phyloP scores from a whole-genome alignment of 2,113 vertebrate genomes.

The Pangasianodon gigas region DNA sequence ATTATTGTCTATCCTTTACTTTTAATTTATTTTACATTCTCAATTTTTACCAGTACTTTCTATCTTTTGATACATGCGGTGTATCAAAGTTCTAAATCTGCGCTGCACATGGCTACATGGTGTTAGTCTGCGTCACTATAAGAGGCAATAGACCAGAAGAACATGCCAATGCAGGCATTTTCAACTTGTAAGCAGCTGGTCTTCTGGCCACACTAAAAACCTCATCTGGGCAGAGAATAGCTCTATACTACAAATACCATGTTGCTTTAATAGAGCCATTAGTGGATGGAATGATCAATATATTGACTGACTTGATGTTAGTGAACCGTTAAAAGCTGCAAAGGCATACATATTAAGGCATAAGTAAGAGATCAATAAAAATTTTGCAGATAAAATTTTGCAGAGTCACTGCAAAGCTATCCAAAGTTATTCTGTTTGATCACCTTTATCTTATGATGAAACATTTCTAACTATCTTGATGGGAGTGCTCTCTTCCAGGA shows the following conservation, averaged over 20 bases:
- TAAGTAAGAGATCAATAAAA: not conserved
- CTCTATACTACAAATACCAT: not conserved
- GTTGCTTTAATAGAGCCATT: slow-evolving; percentile 29
- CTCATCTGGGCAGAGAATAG: not conserved
- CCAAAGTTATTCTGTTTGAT: not conserved
- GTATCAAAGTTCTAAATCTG: not conserved
- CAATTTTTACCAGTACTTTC: not conserved
- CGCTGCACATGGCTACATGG: not conserved
- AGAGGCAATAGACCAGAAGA: slow-evolving; percentile 6
- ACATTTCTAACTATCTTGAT: not conserved
- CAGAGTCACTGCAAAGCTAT: not conserved
- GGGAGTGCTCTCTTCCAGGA: not conserved
- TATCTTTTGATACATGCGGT: not conserved
- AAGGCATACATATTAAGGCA: not conserved
- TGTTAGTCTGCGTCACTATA: not conserved
- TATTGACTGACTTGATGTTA: slow-evolving; percentile 9
- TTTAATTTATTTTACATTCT: not conserved
- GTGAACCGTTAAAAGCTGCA: slow-evolving; percentile 4
- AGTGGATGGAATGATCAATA: slow-evolving; percentile 25
- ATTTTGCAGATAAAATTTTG: not conserved
- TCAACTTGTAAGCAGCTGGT: not conserved
- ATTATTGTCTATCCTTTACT: not conserved
- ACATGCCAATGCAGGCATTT: not conserved
- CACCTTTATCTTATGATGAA: not conserved
- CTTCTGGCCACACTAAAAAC: not conserved